Base-by-base conservation (phyloP, 2,113 vertebrate genomes). In the Eclectus roratus region DNA sequence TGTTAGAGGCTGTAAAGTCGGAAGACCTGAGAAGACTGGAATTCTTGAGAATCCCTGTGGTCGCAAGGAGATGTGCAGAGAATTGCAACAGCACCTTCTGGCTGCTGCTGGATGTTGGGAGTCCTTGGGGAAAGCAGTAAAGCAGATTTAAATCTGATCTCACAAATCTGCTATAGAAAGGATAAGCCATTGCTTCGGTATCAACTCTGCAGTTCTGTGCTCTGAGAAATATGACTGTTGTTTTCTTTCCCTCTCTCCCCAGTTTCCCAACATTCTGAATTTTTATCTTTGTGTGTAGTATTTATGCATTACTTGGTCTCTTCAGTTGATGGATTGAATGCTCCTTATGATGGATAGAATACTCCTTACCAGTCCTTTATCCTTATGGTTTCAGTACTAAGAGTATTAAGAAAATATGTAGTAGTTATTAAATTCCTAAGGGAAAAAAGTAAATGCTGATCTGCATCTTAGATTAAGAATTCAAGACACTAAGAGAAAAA, bases 81-180 rank as follows among this genome's bases (percentile, higher is more conserved):
- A 81, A 91, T 93, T 35, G 50, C 37, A 83, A 0, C 50, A 58
- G 60, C 46, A 23, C 31, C 43, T 91, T 80, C 64, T 3, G 25
- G 41, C 73, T 94, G 43, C 78, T 81, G 44, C 73, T 61, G 69
- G 28, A 39, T 6, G 1, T 14, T 86, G 43, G 41, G 23, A 77
- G 37, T 77, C 85, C 58, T 63, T 88, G 41, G 60, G 74, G 41
- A 80, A 92, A 86, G 56, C 69, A 70, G 76, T 13, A 88, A 94
- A 91, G 88, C 55, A 88, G 69, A 70, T 88, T 92, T 86, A 86
- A 90, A 88, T 80, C 83, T 83, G n/a, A 66, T 73, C 53, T 93
- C 71, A 20, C 68, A 83, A 77, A 93, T 96, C 85, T 73, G 44
- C 58, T 73, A 31, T 63, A 60, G 58, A 86, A 85, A 70, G 82